Evolutionary conservation across 2,113 vertebrate genomes (phyloP), one percentile per base, ranked within the genome.

Genomic region (Coturnix japonica): DNA sequence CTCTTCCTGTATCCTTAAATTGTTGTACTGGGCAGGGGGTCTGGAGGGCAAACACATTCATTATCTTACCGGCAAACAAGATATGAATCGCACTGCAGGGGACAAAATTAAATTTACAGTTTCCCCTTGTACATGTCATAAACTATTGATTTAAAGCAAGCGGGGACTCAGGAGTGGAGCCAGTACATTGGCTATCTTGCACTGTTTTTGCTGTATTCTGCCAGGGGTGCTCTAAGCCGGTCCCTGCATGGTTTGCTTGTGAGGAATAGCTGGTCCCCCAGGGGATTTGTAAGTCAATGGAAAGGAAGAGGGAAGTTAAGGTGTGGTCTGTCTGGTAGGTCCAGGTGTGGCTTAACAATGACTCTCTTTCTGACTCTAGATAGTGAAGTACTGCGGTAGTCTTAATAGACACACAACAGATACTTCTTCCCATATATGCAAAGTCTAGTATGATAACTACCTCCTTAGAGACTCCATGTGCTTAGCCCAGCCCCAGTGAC

Each of bases 21-120:
- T 97, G 96, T 94, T 97, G 88, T 82, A 90, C 95, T 97, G 97
- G 95, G 94, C 63, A 81, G 96, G 96, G 96, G 95, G 91, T 96
- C 96, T 97, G 87, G 93, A 97, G 97, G 97, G 94, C 97, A 98
- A 97, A 97, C 91, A 96, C 94, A 97, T 97, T 98, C 95, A 97
- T 97, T 97, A 97, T 97, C 92, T 97, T 97, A 95, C 96, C 88
- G 79, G 95, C 95, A 97, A 97, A 98, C 91, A 96, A 97, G 96
- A 97, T 97, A 97, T 76, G 96, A 98, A 97, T 97, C 2, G 4
- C 97, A 94, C 97, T 95, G 92, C 93, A 96, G 97, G 97, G 96
- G 93, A 98, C 95, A 97, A 97, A 98, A 98, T 98, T 97, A 98
- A 98, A 98, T 98, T 97, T 98, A 98, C 96, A 95, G 97, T 97